These are phyloP conservation scores for Eulemur rubriventer DNA, from an alignment of 2,797 vertebrate species.

Conservation along the genomic window DNA sequence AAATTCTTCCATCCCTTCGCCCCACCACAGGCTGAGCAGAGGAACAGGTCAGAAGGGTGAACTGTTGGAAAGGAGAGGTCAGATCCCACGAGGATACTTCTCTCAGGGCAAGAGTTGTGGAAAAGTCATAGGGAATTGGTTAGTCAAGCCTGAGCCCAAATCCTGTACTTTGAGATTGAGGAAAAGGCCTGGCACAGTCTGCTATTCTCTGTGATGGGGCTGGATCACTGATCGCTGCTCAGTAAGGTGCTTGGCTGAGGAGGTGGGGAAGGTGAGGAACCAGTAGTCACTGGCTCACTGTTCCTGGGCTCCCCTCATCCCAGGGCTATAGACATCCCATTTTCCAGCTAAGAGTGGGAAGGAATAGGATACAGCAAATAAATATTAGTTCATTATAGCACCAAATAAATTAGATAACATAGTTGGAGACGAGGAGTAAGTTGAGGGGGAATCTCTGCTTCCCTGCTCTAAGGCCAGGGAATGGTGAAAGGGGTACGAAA, in stretches of 20 bases:
- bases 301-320: not conserved
- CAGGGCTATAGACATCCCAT: not conserved
- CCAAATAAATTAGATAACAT: conserved; percentile 76
- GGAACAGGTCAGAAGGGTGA: not conserved
- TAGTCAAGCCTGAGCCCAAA: not conserved
- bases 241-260: not conserved
- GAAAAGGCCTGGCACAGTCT: not conserved
- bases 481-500: not conserved
- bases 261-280: not conserved
- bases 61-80: not conserved
- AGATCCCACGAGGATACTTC: not conserved
- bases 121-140: not conserved
- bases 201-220: not conserved
- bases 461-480: conserved; percentile 48
- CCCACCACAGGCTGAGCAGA: not conserved
- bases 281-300: not conserved
- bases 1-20: not conserved
- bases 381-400: conserved; percentile 77
- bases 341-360: conserved; percentile 16
- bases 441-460: not conserved
- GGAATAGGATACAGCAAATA: conserved; percentile 66
- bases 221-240: not conserved
- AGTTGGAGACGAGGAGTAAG: not conserved
- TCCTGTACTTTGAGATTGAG: not conserved
- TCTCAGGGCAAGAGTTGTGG: not conserved